These are phyloP conservation scores for Aphelinus atriplicis DNA, from an alignment of 1,140 invertebrate species.

Conservation along the genomic window DNA sequence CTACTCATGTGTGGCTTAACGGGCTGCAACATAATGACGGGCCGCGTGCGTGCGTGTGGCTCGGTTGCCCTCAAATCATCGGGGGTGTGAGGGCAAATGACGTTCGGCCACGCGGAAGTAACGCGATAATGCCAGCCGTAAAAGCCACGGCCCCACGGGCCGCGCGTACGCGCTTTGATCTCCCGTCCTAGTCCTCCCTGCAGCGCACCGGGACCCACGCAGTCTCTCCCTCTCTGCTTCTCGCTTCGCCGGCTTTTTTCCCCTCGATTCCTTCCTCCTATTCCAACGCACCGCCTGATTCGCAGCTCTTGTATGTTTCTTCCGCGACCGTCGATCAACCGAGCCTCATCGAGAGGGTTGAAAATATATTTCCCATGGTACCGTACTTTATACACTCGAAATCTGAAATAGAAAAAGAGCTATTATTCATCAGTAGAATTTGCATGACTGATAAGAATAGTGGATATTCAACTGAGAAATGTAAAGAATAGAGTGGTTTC, in stretches of 20 bases:
- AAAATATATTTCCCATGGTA: too few species aligned
- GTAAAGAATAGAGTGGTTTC: too few species aligned
- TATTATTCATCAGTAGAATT: too few species aligned
- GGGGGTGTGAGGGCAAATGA: constrained; percentile 58
- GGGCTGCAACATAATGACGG: too few species aligned
- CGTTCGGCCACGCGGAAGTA: constrained; percentile 57
- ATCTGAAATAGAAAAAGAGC: too few species aligned
- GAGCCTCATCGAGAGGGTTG: too few species aligned
- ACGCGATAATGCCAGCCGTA: constrained; percentile 60
- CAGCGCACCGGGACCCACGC: background rate
- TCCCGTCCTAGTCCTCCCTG: constrained; percentile 16
- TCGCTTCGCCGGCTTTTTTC: background rate
- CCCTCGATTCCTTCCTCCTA: background rate
- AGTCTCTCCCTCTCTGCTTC: background rate
- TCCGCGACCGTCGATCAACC: too few species aligned
- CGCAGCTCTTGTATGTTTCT: background rate
- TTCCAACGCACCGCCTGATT: background rate
- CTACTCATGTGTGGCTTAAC: too few species aligned
- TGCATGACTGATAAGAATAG: too few species aligned
- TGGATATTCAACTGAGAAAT: too few species aligned
- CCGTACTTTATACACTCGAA: too few species aligned
- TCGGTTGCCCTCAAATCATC: constrained; percentile 63
- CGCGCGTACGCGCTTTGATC: constrained; percentile 55
- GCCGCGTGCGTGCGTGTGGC: constrained; percentile 38
- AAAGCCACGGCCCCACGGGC: constrained; percentile 52